Evolutionary conservation across 23 tunicate species (phyloP), one percentile per base, ranked within the genome.

Genomic region (Ascidia mentula): DNA sequence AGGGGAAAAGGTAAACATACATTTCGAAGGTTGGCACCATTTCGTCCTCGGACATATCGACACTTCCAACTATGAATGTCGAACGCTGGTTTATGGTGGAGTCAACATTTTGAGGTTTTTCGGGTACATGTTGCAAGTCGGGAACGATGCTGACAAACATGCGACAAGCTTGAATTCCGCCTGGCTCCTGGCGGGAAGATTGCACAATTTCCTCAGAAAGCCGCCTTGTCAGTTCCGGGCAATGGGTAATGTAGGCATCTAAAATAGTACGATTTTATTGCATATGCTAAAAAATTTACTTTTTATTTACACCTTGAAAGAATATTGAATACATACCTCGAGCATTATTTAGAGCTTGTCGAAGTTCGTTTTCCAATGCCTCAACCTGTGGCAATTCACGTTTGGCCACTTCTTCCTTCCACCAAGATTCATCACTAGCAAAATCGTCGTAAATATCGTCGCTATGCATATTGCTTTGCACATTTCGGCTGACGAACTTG

Each of bases 1-100:
- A 73, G 40, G 86, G 86, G 36, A 82, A 72, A 45, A 82, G 86
- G 59, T 73, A 82, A 73, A 82, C 59, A 5, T 82, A 33, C 34
- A 82, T 37, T 72, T 82, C 86, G 53, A 82, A 82, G 0, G 86
- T 82, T 46, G 46, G 78, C 2, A 82, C 79, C 17, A 72, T 24
- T 7, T 37, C 46, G 45, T 38, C 30, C 2, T 72, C 86, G 15
- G 86, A 73, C 46, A 82, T 20, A 37, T 73, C 60, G 34, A 45
- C 24, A 42, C 72, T 82, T 45, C 79, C 86, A 24, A 82, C 38
- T 18, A 45, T 18, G 24, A 82, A 38, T 32, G 72, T 30, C 46
- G 34, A 31, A 39, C 26, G 38, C 28, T 74, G 37, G 46, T 74
- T 36, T 5, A 18, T 20, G 17, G 6, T 74, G 3, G n/a, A 1